A percentile compares a stretch with the other conserved stretches of the same genome.
These are phyloP conservation scores for Cuniculus paca DNA, from an alignment of 2,797 vertebrate genomes.

Conservation along the genomic window DNA sequence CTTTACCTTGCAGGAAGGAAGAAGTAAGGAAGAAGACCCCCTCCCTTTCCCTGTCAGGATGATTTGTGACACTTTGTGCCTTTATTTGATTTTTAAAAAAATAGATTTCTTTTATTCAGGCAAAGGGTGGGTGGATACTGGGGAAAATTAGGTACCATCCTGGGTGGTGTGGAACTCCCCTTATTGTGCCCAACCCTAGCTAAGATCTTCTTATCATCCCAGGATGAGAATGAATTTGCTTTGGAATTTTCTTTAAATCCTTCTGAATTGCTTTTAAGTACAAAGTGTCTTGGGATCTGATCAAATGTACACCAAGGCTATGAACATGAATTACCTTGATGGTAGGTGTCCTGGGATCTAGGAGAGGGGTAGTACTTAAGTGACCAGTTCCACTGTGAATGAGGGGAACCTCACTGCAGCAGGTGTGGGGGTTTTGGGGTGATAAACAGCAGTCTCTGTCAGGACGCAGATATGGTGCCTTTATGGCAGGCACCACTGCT, in stretches of 20 bases:
- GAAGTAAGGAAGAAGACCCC: neutral
- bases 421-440: accelerated
- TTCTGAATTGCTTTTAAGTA: neutral
- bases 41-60: neutral
- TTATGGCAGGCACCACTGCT: neutral
- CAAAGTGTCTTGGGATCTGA: neutral
- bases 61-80: neutral
- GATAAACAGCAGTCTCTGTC: neutral
- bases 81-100: neutral
- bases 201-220: neutral
- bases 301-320: neutral
- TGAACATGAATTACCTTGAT: neutral
- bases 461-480: neutral
- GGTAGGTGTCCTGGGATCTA: accelerated
- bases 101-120: neutral
- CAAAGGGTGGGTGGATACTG: neutral
- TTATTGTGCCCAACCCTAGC: neutral
- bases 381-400: neutral
- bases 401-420: neutral
- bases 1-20: neutral
- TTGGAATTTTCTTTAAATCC: neutral
- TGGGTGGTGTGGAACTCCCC: neutral
- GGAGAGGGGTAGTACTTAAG: neutral
- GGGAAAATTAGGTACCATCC: neutral
- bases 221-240: neutral